Percentiles rank a stretch among this genome's conserved stretches.
These are phyloP conservation scores for Chelidonichthys spinosus DNA, from an alignment of 2,797 vertebrate genomes.

Conservation along the genomic window DNA sequence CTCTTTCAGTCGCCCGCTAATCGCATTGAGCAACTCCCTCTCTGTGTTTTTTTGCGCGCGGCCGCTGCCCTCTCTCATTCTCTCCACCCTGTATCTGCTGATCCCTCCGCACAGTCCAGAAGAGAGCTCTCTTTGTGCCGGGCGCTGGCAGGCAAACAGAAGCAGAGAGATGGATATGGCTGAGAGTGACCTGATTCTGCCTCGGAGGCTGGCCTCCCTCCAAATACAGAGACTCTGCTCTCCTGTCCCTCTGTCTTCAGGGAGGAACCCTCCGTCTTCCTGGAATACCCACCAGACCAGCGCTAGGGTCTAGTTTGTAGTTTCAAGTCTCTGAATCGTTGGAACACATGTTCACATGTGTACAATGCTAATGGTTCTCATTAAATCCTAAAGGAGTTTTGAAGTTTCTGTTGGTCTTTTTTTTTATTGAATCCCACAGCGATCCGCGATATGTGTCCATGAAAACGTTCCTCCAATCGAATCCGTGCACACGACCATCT, in stretches of 20 bases:
- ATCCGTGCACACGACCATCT: neutral
- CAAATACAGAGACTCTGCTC: constrained; percentile 75
- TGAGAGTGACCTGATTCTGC: constrained; percentile 84
- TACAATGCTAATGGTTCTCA: neutral
- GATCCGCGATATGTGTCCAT: neutral
- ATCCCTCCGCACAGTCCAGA: constrained; percentile 74
- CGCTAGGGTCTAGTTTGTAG: constrained; percentile 12
- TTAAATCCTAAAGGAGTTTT: no score
- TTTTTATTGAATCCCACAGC: neutral
- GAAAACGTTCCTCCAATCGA: neutral
- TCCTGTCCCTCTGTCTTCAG: constrained; percentile 67
- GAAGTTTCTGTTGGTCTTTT: neutral
- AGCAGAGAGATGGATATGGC: constrained; percentile 78
- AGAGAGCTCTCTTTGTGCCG: constrained; percentile 81
- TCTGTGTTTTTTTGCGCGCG: constrained; percentile 42
- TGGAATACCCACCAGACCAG: constrained; percentile 30
- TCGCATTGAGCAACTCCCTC: constrained; percentile 72
- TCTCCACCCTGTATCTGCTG: constrained; percentile 70
- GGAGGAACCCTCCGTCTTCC: constrained; percentile 54
- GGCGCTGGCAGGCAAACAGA: constrained; percentile 75
- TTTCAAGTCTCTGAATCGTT: constrained; percentile 8
- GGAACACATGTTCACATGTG: neutral
- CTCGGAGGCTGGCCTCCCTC: constrained; percentile 73
- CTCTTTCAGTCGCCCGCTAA: constrained; percentile 75
- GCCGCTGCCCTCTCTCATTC: constrained; percentile 58